Base-by-base conservation (phyloP, 2,113 vertebrate genomes). In the Guaruba guarouba region DNA sequence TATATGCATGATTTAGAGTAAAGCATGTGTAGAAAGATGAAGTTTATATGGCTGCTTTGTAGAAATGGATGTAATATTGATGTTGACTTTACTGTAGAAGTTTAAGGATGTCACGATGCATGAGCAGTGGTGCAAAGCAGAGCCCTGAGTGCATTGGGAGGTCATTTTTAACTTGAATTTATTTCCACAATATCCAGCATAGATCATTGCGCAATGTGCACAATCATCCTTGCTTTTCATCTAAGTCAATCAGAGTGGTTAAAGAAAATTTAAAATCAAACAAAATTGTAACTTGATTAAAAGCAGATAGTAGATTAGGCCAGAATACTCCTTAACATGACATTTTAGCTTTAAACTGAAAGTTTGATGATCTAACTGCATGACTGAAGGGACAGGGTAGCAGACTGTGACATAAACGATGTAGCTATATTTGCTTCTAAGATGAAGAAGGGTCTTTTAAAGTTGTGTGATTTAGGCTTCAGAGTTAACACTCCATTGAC, bases 111-210 rank as follows among this genome's bases (percentile, higher is more conserved):
- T 95, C 93, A 95, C 11, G 3, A 91, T 85, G 94, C 90, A 94
- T 96, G 96, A 97, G 78, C 92, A 75, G 92, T 96, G 76, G 92
- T 96, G 94, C 96, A 95, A 95, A 96, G 85, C 94, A 73, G 93
- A 96, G 79, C 95, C 85, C 85, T 90, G 86, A 95, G 95, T 96
- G 89, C 93, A 92, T 86, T 85, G 91, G 86, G 94, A 95, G 92
- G 93, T 95, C 90, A 94, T 96, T 94, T 96, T 94, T 94, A 96
- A 94, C 93, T 89, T 93, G 92, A 86, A 96, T 96, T 97, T 96
- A 97, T 97, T 96, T 96, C 88, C 33, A 69, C 69, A 76, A 12
- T 92, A 96, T 85, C 74, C 63, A 49, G 28, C 95, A 92, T 96
- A 96, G 86, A 96, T 96, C 96, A 94, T 13, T 29, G 69, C 82